Evolutionary conservation across 2,888 invertebrate genomes (phyloP), one percentile per base, ranked within the genome.

Genomic region (Marronus borbonicus): DNA sequence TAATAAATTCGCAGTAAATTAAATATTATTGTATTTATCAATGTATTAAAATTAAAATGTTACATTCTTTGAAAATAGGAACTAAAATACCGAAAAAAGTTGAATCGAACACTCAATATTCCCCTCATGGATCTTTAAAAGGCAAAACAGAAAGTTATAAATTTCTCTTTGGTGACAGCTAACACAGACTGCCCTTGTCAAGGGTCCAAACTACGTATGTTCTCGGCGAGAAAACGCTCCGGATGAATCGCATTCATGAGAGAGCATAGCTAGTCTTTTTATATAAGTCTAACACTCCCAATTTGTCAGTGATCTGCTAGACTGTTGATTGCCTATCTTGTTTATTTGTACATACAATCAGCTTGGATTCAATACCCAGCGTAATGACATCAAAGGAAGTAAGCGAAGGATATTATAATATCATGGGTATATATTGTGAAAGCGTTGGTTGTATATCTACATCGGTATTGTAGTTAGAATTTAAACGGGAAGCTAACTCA

Each of bases 71-170:
- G 55, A 55, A 55, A 55, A 55, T 55, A 55, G 17, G 1, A 55
- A n/a, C n/a, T 55, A 4, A 17, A 55, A 55, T n/a, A 14, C n/a
- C 55, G 55, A 55, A 55, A 36, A 55, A 3, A 17, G 55, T 55
- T 65, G 65, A 36, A 39, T 20, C 62, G 62, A 58, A 20, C 39
- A 39, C 39, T 39, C 31, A 65, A 39, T 49, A 66, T 49, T 24
- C 69, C 52, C 64, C 24, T 76, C 52, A 78, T 76, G 39, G 75
- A 50, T 78, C 55, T 78, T 60, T 60, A 78, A 78, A 78, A 72
- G 75, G 78, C 66, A 78, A 76, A 78, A 60, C 78, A 70, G 65
- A 70, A 74, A 36, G 74, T 74, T 75, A 78, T 78, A 78, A 78
- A 78, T 78, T 76, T 68, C 68, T 78, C 74, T 70, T 78, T 68